Conservation (phyloP, 2,888 invertebrate species). For the Dryocosmus kuriphilus region DNA sequence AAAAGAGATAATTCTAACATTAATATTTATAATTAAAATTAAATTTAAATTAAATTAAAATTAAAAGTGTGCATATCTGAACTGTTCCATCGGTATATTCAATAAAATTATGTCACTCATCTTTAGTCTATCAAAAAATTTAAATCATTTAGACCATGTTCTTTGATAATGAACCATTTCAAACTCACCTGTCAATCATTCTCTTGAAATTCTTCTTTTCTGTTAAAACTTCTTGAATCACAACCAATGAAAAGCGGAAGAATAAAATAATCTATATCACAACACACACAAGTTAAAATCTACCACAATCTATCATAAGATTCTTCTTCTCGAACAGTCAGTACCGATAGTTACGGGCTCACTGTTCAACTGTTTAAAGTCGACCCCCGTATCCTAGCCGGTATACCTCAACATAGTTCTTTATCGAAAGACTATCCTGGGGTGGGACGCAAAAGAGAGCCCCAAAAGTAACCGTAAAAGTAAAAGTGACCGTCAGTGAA, state of each 20-base stretch:
- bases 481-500: constrained; percentile 53
- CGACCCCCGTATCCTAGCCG: constrained; percentile 56
- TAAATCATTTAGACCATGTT: too few relatives aligned
- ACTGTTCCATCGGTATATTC: too few relatives aligned
- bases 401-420: constrained; percentile 62
- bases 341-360: constrained; percentile 50
- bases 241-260: not conserved
- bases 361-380: constrained; percentile 56
- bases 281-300: constrained; percentile 1
- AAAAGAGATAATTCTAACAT: too few relatives aligned
- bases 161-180: not conserved
- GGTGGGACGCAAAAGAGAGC: constrained; percentile 67
- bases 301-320: not conserved
- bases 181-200: constrained; percentile 10
- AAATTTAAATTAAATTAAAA: too few relatives aligned
- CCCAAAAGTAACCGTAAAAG: constrained; percentile 63
- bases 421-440: constrained; percentile 64
- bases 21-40: too few relatives aligned
- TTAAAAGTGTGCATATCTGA: too few relatives aligned
- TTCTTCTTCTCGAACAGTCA: constrained; percentile 27
- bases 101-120: too few relatives aligned
- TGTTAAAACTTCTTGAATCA: not conserved
- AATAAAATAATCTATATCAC: constrained; percentile 10
- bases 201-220: not conserved
- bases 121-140: too few relatives aligned